Evolutionary conservation across 2,797 vertebrate species (phyloP).

Genomic region (Tangara arthus): DNA sequence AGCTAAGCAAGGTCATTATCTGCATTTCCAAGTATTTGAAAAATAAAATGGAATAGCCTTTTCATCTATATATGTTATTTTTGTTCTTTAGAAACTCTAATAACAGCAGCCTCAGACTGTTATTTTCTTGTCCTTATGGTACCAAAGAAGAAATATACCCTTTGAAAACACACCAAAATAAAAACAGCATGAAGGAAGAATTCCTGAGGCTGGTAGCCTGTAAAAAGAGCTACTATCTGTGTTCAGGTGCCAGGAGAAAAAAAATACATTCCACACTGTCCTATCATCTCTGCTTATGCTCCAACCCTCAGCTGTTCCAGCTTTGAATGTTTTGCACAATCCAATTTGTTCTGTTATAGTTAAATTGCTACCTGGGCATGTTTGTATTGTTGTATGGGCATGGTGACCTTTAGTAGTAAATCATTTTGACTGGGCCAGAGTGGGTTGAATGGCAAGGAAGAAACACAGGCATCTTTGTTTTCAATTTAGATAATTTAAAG

Average conservation of each 20-base stretch:
- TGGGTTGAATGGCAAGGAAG: not conserved
- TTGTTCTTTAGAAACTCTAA: not conserved
- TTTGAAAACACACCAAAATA: slow-evolving; percentile 14
- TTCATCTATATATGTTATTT: not conserved
- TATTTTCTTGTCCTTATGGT: not conserved
- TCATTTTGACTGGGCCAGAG: not conserved
- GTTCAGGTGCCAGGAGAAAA: not conserved
- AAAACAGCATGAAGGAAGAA: not conserved
- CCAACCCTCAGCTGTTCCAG: not conserved
- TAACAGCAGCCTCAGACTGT: not conserved
- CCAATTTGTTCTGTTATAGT: not conserved
- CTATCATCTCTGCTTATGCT: not conserved
- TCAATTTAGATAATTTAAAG: not conserved
- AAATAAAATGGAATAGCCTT: not conserved
- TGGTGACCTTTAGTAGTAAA: not conserved
- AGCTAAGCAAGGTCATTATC: slow-evolving; percentile 2
- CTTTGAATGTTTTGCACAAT: not conserved
- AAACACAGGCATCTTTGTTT: slow-evolving; percentile 2
- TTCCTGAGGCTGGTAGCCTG: not conserved
- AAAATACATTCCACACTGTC: not conserved
- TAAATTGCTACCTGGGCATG: not conserved
- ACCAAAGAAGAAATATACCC: not conserved
- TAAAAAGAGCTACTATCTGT: slow-evolving; percentile 7
- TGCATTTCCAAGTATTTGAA: not conserved
- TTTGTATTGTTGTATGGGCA: not conserved